A percentile compares a stretch with the other conserved stretches of the same genome.
These are phyloP conservation scores for Lepidurus arcticus DNA, from an alignment of 1,140 invertebrate genomes.

Conservation along the genomic window DNA sequence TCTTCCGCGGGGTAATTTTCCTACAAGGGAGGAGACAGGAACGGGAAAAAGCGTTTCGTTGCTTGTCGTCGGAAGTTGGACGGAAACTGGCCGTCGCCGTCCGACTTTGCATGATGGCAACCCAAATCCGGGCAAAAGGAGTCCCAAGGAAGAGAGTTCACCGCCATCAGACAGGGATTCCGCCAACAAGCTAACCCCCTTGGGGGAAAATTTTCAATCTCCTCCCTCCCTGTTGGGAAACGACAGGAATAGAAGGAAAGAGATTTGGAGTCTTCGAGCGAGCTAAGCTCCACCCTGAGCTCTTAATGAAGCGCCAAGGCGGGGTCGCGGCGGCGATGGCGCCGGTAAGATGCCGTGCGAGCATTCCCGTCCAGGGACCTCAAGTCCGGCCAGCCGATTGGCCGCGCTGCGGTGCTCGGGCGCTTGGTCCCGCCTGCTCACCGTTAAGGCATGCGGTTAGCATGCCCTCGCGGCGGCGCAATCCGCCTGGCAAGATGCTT, in stretches of 20 bases:
- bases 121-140: background rate
- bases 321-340: background rate
- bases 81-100: constrained; percentile 20
- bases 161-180: constrained; percentile 9
- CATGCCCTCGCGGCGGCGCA: background rate
- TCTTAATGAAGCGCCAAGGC: constrained; percentile 13
- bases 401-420: background rate
- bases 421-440: background rate
- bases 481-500: background rate
- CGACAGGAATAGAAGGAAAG: background rate
- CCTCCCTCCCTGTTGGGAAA: background rate
- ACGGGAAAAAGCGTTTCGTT: constrained; percentile 21
- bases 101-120: constrained; percentile 21
- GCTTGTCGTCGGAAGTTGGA: constrained; percentile 20
- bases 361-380: background rate
- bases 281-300: constrained; percentile 6
- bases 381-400: background rate
- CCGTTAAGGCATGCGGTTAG: background rate
- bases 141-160: background rate
- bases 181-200: background rate
- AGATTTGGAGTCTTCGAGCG: background rate
- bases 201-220: background rate
- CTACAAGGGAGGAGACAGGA: constrained; percentile 14
- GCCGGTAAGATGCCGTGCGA: background rate
- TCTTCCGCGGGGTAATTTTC: constrained; percentile 21